Percentiles rank a stretch among this genome's conserved stretches.
Conservation (phyloP, 2,888 invertebrate genomes). For the Camponotus fellah region DNA sequence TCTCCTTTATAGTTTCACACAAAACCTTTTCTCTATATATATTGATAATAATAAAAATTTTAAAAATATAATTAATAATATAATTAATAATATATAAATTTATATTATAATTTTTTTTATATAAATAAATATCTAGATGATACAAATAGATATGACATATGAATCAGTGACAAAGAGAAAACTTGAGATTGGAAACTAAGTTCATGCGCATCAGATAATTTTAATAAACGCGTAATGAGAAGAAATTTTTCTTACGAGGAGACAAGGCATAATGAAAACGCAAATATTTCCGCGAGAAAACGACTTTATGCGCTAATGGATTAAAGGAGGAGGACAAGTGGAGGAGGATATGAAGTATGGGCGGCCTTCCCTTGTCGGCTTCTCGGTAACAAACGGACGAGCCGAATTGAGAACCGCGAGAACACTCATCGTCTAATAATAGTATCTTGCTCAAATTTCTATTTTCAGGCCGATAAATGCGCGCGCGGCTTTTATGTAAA, state of each 20-base stretch:
- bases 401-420: constrained; percentile 62
- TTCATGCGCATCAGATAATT: not conserved
- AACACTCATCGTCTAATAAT: constrained; percentile 87
- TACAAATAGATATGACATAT: not conserved
- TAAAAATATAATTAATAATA: not conserved
- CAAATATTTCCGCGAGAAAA: constrained; percentile 19
- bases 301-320: constrained; percentile 21
- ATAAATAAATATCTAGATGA: not conserved
- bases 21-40: not conserved
- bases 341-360: constrained; percentile 47
- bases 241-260: not conserved
- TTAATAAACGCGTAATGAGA: not conserved
- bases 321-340: constrained; percentile 33
- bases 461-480: constrained; percentile 83
- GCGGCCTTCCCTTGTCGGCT: constrained; percentile 57
- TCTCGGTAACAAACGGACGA: constrained; percentile 55
- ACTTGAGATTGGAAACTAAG: not conserved
- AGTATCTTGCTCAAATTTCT: constrained; percentile 87
- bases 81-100: not conserved
- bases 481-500: constrained; percentile 71
- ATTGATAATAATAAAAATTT: not conserved
- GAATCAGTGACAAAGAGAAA: not conserved
- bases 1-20: not conserved
- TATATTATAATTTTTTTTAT: not conserved
- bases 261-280: constrained; percentile 6